Evolutionary conservation across 2,888 invertebrate genomes (phyloP).

Genomic region (Andrena camellia): DNA sequence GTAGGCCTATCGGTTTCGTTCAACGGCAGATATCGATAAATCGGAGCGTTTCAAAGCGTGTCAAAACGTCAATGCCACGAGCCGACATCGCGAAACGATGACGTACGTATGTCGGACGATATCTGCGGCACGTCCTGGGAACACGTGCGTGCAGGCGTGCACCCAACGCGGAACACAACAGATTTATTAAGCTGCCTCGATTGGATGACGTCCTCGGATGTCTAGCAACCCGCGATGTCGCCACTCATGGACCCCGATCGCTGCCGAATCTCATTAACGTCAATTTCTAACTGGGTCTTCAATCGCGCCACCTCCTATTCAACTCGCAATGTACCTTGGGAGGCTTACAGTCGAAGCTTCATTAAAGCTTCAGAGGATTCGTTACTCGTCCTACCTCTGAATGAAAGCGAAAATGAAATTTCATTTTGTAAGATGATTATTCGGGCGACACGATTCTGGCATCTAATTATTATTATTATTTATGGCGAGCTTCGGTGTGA

Average conservation of each 20-base stretch:
- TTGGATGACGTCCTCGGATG: conserved; percentile 34
- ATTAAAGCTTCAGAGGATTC: not conserved
- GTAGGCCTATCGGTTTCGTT: not conserved
- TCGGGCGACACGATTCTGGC: not conserved
- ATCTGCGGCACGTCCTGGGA: not conserved
- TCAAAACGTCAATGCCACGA: conserved; percentile 14
- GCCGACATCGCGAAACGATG: conserved; percentile 7
- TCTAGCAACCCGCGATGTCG: conserved; percentile 36
- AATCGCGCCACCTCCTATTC: not conserved
- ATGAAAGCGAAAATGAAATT: conserved; percentile 1
- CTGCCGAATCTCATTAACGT: not conserved
- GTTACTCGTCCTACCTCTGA: not conserved
- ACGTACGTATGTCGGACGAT: not conserved
- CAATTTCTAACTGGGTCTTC: not conserved
- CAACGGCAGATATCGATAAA: not conserved
- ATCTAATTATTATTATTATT: too few relatives aligned
- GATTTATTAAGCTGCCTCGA: conserved; percentile 49
- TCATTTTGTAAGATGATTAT: not conserved
- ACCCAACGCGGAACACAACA: conserved; percentile 32
- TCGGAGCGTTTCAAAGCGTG: not conserved
- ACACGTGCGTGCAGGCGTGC: conserved; percentile 9
- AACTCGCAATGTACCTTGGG: not conserved
- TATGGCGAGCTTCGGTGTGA: too few relatives aligned
- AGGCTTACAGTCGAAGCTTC: not conserved
- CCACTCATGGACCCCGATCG: conserved; percentile 8